These are phyloP conservation scores for Uropetala carovei DNA, from an alignment of 2,888 invertebrate species.

Conservation along the genomic window DNA sequence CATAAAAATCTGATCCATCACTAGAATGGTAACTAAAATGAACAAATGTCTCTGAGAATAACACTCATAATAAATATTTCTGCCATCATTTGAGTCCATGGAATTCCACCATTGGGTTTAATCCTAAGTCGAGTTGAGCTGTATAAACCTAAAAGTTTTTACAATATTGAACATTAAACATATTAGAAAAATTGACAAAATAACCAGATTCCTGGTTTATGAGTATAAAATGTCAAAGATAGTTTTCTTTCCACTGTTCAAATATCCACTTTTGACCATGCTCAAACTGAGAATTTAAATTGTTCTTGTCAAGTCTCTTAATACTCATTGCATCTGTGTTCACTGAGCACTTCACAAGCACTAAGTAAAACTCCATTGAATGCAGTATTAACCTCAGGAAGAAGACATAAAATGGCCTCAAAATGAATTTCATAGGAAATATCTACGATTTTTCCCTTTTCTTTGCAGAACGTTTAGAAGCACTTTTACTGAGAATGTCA, in stretches of 20 bases:
- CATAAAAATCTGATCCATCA: constrained; percentile 63
- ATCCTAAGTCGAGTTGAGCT: constrained; percentile 24
- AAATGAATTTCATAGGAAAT: neutral
- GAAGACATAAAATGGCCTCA: neutral
- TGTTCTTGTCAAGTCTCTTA: neutral
- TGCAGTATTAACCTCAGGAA: constrained; percentile 3
- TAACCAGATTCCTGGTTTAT: constrained; percentile 35
- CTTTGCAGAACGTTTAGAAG: constrained; percentile 94
- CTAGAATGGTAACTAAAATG: constrained; percentile 63
- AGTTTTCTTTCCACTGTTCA: neutral
- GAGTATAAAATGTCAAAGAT: neutral
- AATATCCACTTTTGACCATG: neutral
- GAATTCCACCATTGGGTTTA: constrained; percentile 41
- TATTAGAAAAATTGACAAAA: constrained; percentile 60
- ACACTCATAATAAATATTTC: constrained; percentile 61
- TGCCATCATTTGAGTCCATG: constrained; percentile 5
- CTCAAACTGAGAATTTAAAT: neutral
- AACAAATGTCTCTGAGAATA: constrained; percentile 59
- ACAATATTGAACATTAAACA: constrained; percentile 34
- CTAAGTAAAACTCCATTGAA: constrained; percentile 4
- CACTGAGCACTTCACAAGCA: constrained; percentile 19
- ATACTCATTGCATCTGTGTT: neutral
- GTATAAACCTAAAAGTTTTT: constrained; percentile 48
- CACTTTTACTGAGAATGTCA: constrained; percentile 93
- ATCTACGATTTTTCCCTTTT: constrained; percentile 85